phyloP scores from a whole-genome alignment of 2,113 vertebrate genomes.

The Hemicordylus capensis region DNA sequence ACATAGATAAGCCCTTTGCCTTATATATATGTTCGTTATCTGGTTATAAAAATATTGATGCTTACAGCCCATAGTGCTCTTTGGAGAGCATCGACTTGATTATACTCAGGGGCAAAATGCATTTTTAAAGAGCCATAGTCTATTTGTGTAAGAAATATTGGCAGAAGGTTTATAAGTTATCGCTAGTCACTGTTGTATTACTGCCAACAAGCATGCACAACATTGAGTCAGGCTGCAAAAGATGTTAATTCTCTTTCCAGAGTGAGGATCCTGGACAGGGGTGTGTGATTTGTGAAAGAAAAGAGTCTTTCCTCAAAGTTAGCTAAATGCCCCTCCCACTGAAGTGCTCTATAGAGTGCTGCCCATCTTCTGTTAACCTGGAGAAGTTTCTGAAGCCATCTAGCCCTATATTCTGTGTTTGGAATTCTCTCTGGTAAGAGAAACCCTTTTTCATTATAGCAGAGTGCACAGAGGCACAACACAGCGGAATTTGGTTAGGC shows the following conservation, averaged over 20 bases:
- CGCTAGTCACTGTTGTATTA: background rate
- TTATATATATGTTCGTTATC: background rate
- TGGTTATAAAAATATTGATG: conserved; percentile 5
- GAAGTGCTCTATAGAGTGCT: background rate
- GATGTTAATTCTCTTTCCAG: background rate
- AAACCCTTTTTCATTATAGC: no score
- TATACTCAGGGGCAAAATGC: background rate
- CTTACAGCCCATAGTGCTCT: background rate
- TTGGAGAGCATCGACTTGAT: background rate
- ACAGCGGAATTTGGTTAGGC: no score
- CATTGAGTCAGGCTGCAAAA: background rate
- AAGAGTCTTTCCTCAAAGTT: background rate
- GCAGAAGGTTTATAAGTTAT: conserved; percentile 17
- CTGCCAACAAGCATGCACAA: background rate
- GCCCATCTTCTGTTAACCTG: background rate
- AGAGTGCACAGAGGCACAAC: no score
- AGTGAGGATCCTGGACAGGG: background rate
- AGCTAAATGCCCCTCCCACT: background rate
- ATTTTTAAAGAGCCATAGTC: background rate
- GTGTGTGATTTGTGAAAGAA: background rate
- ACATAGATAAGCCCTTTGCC: background rate
- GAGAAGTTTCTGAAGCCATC: background rate
- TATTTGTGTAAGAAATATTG: background rate
- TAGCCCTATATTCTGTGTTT: background rate
- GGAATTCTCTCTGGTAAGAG: no score